Conservation (phyloP, 1,140 invertebrate species). For the Trichonephila clavipes region DNA sequence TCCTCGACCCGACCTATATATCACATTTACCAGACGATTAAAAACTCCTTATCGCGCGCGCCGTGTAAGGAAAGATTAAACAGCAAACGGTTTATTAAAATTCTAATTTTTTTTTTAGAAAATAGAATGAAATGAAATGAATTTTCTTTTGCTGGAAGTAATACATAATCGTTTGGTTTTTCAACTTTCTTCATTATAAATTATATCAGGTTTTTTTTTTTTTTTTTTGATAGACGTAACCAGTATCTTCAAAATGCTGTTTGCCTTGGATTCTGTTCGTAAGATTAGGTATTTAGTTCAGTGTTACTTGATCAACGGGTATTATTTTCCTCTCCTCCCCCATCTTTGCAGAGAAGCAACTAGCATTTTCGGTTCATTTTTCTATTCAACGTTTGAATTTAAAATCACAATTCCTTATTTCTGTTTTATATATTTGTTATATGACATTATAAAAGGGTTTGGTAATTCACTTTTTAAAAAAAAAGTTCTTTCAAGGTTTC, state of each 20-base stretch:
- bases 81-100: conserved; percentile 4
- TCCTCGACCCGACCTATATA: conserved; percentile 66
- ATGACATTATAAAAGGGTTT: too few species aligned
- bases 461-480: too few species aligned
- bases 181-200: background rate
- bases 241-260: background rate
- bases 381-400: background rate
- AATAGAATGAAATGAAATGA: background rate
- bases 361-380: background rate
- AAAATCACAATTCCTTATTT: background rate
- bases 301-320: conserved; percentile 18
- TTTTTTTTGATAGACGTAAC: background rate
- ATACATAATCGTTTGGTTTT: conserved; percentile 7
- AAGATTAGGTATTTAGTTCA: conserved; percentile 3
- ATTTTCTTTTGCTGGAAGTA: too few species aligned
- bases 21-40: background rate
- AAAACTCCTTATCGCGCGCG: background rate
- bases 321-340: background rate
- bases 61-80: background rate
- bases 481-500: too few species aligned
- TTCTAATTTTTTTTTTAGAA: background rate
- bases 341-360: background rate
- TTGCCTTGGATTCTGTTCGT: conserved; percentile 8
- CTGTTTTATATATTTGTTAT: too few species aligned
- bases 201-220: background rate